phyloP scores from a whole-genome alignment of 2,113 vertebrate species.

The Phrynosoma platyrhinos region DNA sequence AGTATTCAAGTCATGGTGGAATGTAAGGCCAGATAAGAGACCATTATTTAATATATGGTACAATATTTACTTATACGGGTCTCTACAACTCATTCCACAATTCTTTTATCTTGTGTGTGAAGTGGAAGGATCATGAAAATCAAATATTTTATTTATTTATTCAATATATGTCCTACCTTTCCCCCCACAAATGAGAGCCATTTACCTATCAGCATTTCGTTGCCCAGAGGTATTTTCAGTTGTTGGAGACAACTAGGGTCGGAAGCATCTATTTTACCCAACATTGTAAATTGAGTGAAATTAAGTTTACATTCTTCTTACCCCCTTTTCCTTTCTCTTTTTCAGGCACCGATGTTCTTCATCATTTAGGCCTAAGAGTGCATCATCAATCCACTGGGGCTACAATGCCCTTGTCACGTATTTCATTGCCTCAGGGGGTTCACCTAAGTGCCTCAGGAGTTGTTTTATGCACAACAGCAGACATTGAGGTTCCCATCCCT shows the following conservation, averaged over 20 bases:
- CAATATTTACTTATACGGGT: background rate
- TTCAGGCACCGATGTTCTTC: constrained; percentile 93
- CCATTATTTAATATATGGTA: background rate
- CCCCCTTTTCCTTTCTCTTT: constrained; percentile 65
- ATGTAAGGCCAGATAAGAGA: background rate
- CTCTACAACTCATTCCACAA: background rate
- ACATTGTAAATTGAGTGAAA: background rate
- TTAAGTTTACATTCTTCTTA: constrained; percentile 6
- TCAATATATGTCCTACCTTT: no score
- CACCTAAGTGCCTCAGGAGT: constrained; percentile 80
- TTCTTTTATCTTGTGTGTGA: background rate
- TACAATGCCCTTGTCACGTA: constrained; percentile 61
- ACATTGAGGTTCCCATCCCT: constrained; percentile 80
- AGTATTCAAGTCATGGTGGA: background rate
- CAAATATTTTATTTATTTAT: background rate
- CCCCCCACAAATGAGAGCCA: no score
- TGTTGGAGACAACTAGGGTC: background rate
- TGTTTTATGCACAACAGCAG: constrained; percentile 78
- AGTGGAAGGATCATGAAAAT: background rate
- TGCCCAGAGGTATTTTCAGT: background rate
- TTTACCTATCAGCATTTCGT: background rate
- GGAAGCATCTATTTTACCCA: background rate
- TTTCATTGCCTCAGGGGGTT: constrained; percentile 77
- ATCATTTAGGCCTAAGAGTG: constrained; percentile 85
- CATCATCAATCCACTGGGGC: constrained; percentile 70